A percentile compares a stretch with the other conserved stretches of the same genome.
These are phyloP conservation scores for Paracanthobrama guichenoti DNA, from an alignment of 2,113 vertebrate species.

Conservation along the genomic window DNA sequence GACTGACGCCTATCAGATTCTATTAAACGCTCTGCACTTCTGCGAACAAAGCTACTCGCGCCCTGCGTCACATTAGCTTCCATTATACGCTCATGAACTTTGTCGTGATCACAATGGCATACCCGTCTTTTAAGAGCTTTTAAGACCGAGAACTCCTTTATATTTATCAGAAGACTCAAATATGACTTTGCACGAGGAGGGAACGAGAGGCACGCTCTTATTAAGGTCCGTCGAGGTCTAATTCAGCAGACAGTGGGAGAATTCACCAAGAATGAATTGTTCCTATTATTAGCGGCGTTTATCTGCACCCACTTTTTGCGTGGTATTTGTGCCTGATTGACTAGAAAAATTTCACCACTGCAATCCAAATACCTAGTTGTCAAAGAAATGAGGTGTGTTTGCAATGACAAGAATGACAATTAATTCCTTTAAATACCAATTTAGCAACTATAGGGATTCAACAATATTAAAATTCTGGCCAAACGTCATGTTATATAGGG, in stretches of 20 bases:
- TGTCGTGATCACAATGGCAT: constrained; percentile 66
- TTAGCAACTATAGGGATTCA: not conserved
- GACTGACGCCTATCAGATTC: constrained; percentile 77
- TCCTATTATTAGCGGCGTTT: not conserved
- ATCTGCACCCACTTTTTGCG: not conserved
- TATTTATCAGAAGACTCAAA: not conserved
- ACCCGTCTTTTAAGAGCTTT: constrained; percentile 36
- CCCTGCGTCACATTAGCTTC: constrained; percentile 70
- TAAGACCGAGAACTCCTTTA: constrained; percentile 36
- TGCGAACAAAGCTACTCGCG: constrained; percentile 71
- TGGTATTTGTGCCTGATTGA: not conserved
- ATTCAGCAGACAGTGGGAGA: not conserved
- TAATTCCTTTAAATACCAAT: not conserved
- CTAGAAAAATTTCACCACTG: not conserved
- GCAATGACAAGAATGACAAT: not conserved
- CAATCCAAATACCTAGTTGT: not conserved
- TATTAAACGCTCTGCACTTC: constrained; percentile 74
- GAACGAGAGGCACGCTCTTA: not conserved
- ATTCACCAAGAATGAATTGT: not conserved
- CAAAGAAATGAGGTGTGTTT: not conserved
- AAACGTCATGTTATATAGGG: not conserved
- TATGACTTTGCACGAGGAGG: constrained; percentile 10
- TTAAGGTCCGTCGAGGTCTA: not conserved
- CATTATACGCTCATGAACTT: constrained; percentile 75
- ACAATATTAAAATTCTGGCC: not conserved